Base-by-base conservation (phyloP, 30 jellyfish, hydroid and myxozoan species). In the Sanderia malayensis region DNA sequence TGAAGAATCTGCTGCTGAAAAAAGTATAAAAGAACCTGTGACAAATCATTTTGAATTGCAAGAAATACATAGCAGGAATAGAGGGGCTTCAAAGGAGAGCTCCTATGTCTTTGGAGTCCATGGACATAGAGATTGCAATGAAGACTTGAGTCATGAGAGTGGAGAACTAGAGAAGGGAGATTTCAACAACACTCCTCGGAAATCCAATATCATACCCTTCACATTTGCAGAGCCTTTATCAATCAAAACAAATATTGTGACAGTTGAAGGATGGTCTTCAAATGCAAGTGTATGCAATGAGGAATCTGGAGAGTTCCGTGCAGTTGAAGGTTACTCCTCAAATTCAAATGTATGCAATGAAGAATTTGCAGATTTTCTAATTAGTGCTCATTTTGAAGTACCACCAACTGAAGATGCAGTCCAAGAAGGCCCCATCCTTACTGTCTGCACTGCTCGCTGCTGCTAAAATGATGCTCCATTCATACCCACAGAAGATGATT, bases 121-220 rank as follows among this genome's bases (percentile, higher is more conserved):
- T 18, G 46, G 21, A 19, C 29, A 61, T 23, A 61, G 46, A 61
- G 73, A 61, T 20, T 61, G 73, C 73, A 61, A 61, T 61, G 46
- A 61, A 61, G 73, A 61, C 73, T 21, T 61, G 73, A 61, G 46
- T 61, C 73, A 28, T 28, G 73, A 61, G 46, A 61, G 73, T 61
- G 47, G 20, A 3, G 47, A 61, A 61, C 73, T 6, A 28, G 73
- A 61, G 33, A 61, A 27, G 73, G 47, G 20, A 61, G 46, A 61
- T 61, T 61, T 61, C 73, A 27, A 20, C 73, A 61, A 61, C 46
- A 46, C 46, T 61, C 46, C 10, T 61, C 73, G 73, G 7, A 61
- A 18, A 61, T 61, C 73, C 46, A 61, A 61, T 61, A 61, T 61
- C 73, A 23, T 46, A 61, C 73, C 73, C 8, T 61, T 20, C 73